Evolutionary conservation across 1,140 invertebrate genomes (phyloP), one percentile per base, ranked within the genome.

Genomic region (Coelopa frigida): DNA sequence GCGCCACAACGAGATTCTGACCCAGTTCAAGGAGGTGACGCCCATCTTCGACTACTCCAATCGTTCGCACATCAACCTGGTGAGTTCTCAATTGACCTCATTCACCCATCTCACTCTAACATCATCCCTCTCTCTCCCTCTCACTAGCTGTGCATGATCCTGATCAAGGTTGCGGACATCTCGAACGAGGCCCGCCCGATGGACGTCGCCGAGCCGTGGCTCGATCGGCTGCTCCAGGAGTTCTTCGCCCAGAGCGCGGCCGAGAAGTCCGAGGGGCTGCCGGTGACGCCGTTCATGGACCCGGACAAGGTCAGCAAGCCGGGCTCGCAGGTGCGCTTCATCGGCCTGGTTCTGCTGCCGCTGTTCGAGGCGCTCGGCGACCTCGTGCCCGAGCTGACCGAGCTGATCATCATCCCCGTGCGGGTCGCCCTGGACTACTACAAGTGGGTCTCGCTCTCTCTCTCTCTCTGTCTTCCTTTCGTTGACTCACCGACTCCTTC

Each of bases 221-320:
- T 90, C 36, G 87, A 90, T 50, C 81, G 82, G 51, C 71, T 91
- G 7, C 71, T 90, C 17, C 74, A 86, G 61, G 84, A 87, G 60
- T 87, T 86, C 59, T 87, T 87, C 58, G 83, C 83, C 50, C 84
- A 90, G 72, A 87, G 84, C 61, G 87, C 89, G 50, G 79, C 83
- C 6, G 87, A 91, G 60, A 90, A 90, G 61, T 72, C 85, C 31
- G 85, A 89, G 66, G 87, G 87, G 7, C 72, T 91, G 46, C 87
- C 87, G 2, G 86, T 90, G 1, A 88, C 87, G 6, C 87, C 87
- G 1, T 91, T 90, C 59, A 91, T 91, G 88, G 88, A 91, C 62
- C 76, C 87, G n/a, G 86, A 90, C 48, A 89, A 89, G 72, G 85
- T 91, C 11, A 89, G 85, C 29, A 90, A 90, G 70, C 83, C 85